These are phyloP conservation scores for Matsumurasca onukii DNA, from an alignment of 1,140 invertebrate species.

Conservation along the genomic window DNA sequence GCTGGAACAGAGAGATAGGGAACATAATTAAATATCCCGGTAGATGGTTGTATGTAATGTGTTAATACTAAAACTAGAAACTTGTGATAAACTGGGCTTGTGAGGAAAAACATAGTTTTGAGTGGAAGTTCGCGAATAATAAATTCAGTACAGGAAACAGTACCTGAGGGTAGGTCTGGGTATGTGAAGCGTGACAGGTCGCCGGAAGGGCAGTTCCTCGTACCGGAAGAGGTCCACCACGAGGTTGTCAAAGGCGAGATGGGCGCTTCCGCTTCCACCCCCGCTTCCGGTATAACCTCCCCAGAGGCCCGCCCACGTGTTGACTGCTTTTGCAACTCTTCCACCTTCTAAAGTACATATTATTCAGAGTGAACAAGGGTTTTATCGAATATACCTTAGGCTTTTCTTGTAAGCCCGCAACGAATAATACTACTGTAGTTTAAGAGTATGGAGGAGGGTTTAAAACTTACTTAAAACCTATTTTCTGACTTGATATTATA, in stretches of 20 bases:
- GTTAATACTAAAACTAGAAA: not conserved
- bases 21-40: not conserved
- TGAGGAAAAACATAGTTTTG: not conserved
- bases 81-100: not conserved
- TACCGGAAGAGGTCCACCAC: constrained; percentile 32
- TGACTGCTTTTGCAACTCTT: constrained; percentile 29
- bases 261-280: constrained; percentile 24
- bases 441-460: too few relatives aligned
- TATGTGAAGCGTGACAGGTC: not conserved
- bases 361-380: too few relatives aligned
- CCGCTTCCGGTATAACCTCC: constrained; percentile 12
- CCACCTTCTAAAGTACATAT: constrained; percentile 36
- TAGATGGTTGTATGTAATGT: not conserved
- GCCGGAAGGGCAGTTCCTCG: constrained; percentile 13
- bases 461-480: too few relatives aligned
- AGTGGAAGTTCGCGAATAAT: too few relatives aligned
- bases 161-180: constrained; percentile 15
- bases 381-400: too few relatives aligned
- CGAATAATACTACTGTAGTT: too few relatives aligned
- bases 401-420: too few relatives aligned
- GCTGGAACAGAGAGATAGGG: too few relatives aligned
- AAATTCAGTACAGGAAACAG: too few relatives aligned
- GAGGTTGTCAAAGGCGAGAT: constrained; percentile 29
- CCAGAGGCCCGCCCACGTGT: constrained; percentile 32
- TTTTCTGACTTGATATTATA: too few relatives aligned